These are phyloP conservation scores for Agonopterix heracliana DNA, from an alignment of 2,888 invertebrate genomes.

Conservation along the genomic window DNA sequence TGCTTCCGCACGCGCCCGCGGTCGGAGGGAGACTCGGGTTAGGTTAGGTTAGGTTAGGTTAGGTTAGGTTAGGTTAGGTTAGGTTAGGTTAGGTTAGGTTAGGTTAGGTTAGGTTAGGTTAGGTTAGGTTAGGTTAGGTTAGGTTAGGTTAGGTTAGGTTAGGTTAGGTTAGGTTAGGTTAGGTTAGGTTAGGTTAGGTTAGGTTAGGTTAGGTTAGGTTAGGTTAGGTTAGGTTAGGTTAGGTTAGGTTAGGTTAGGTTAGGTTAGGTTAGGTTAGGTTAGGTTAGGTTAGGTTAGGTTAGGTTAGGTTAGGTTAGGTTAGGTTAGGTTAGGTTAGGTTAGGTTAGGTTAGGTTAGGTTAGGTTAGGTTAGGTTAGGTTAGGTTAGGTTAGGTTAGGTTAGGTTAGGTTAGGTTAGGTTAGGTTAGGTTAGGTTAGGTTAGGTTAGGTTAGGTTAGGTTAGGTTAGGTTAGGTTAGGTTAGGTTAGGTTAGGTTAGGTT, in stretches of 20 bases:
- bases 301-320: not conserved
- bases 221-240: slow-evolving; percentile 4
- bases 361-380: slow-evolving; percentile 8
- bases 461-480: too few relatives aligned
- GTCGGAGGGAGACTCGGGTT: not conserved
- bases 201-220: slow-evolving; percentile 4
- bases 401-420: not conserved
- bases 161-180: slow-evolving; percentile 4
- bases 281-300: not conserved
- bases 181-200: slow-evolving; percentile 4
- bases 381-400: slow-evolving; percentile 7
- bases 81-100: slow-evolving; percentile 4
- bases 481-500: too few relatives aligned
- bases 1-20: too few relatives aligned
- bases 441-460: too few relatives aligned
- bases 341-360: slow-evolving; percentile 6
- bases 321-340: slow-evolving; percentile 1
- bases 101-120: slow-evolving; percentile 7
- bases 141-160: slow-evolving; percentile 6
- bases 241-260: slow-evolving; percentile 1
- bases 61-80: slow-evolving; percentile 4
- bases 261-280: not conserved
- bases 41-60: slow-evolving; percentile 4
- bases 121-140: slow-evolving; percentile 8
- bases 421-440: slow-evolving; percentile 1